A percentile compares a stretch with the other conserved stretches of the same genome.
Conservation (phyloP, 2,888 invertebrate genomes). For the Cyaniris semiargus region DNA sequence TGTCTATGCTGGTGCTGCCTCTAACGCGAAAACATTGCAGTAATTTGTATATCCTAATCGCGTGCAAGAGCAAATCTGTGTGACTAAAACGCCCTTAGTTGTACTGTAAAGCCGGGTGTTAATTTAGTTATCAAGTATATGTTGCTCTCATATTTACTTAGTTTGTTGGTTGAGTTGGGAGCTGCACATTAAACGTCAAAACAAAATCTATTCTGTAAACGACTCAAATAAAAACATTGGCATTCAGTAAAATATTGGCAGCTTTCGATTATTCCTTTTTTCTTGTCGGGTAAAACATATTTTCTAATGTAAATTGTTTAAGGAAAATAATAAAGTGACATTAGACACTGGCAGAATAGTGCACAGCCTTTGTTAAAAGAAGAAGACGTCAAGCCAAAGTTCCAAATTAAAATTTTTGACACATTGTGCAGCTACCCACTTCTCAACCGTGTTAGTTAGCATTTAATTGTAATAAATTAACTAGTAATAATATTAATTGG, state of each 20-base stretch:
- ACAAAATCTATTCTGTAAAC: background rate
- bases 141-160: constrained; percentile 35
- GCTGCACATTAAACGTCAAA: background rate
- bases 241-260: background rate
- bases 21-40: too few species aligned
- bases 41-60: too few species aligned
- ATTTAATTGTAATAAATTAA: constrained; percentile 34
- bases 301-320: background rate
- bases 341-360: background rate
- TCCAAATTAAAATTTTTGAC: background rate
- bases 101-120: constrained; percentile 6
- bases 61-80: too few species aligned
- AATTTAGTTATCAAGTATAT: constrained; percentile 26
- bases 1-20: too few species aligned
- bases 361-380: background rate
- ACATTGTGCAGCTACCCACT: constrained; percentile 9
- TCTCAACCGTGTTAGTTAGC: constrained; percentile 32
- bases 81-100: background rate
- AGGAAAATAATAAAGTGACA: background rate
- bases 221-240: too few species aligned
- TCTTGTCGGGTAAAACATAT: background rate
- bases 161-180: constrained; percentile 26
- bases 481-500: constrained; percentile 33
- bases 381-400: background rate
- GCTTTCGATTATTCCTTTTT: background rate